A percentile compares a stretch with the other conserved stretches of the same genome.
These are phyloP conservation scores for Hecatera dysodea DNA, from an alignment of 2,888 invertebrate genomes.

Conservation along the genomic window DNA sequence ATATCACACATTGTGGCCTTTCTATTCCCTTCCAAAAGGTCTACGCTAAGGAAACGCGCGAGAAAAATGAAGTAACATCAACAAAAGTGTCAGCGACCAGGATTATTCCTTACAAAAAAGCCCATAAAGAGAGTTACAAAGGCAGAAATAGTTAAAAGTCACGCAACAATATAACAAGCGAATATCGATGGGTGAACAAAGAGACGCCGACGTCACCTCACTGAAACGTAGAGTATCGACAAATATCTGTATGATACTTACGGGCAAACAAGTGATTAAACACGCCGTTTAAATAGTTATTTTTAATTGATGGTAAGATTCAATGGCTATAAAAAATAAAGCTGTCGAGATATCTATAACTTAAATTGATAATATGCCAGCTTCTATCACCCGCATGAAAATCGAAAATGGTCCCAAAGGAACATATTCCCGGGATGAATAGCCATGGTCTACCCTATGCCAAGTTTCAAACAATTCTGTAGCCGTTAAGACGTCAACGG, in stretches of 20 bases:
- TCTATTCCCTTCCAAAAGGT: constrained; percentile 17
- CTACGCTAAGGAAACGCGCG: constrained; percentile 20
- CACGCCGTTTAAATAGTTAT: background rate
- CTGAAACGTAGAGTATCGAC: constrained; percentile 77
- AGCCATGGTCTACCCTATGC: too few species aligned
- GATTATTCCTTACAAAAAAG: constrained; percentile 66
- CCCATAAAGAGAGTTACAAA: constrained; percentile 70
- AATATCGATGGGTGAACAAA: constrained; percentile 79
- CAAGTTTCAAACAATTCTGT: too few species aligned
- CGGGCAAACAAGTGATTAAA: constrained; percentile 16
- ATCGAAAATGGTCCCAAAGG: too few species aligned
- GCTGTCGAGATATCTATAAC: background rate
- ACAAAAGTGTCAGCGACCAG: constrained; percentile 63
- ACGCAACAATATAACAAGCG: constrained; percentile 77
- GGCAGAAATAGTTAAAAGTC: constrained; percentile 74
- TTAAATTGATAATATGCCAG: background rate
- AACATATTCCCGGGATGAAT: too few species aligned
- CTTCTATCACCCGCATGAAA: too few species aligned
- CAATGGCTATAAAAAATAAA: background rate
- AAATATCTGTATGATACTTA: constrained; percentile 74
- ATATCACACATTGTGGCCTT: constrained; percentile 19
- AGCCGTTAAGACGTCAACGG: too few species aligned
- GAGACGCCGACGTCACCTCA: constrained; percentile 72
- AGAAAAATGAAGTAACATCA: constrained; percentile 55
- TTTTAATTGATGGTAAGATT: background rate